Conservation (phyloP, 2,113 vertebrate species). For the Hippocampus guttulatus region DNA sequence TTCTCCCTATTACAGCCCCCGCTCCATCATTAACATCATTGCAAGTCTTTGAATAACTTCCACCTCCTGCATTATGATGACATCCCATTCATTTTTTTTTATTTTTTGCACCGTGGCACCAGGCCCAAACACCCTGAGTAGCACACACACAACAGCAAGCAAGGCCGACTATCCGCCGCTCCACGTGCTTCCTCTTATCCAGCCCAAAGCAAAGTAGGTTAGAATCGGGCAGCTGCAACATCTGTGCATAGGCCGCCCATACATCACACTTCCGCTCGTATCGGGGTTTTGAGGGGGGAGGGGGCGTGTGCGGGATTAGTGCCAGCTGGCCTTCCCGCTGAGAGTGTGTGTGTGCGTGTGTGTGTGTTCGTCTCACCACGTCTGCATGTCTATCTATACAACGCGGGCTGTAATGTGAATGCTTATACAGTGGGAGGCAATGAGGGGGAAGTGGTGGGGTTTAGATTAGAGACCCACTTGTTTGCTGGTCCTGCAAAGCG, state of each 20-base stretch:
- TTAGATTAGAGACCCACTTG: constrained; percentile 49
- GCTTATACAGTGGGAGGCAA: constrained; percentile 44
- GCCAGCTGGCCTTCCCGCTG: constrained; percentile 34
- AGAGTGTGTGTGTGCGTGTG: constrained; percentile 18
- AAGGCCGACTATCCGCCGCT: constrained; percentile 10
- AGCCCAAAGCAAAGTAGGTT: constrained; percentile 34
- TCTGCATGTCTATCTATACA: constrained; percentile 20
- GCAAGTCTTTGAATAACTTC: constrained; percentile 1
- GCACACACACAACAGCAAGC: neutral
- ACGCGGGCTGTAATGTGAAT: constrained; percentile 30
- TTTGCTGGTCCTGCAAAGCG: constrained; percentile 11
- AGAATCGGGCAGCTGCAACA: constrained; percentile 35
- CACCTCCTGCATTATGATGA: constrained; percentile 4
- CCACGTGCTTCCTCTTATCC: constrained; percentile 8
- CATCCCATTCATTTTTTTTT: neutral
- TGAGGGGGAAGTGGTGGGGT: constrained; percentile 26
- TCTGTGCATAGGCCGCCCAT: constrained; percentile 34
- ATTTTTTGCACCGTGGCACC: constrained; percentile 7
- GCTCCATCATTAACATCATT: neutral
- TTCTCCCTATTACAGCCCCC: neutral
- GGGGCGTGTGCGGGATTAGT: constrained; percentile 45
- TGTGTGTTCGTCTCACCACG: constrained; percentile 17
- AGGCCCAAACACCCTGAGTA: constrained; percentile 9
- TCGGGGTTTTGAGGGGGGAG: constrained; percentile 28
- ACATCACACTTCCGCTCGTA: constrained; percentile 38